Base-by-base conservation (phyloP, 2,888 invertebrate genomes). In the Autographa pulchrina region DNA sequence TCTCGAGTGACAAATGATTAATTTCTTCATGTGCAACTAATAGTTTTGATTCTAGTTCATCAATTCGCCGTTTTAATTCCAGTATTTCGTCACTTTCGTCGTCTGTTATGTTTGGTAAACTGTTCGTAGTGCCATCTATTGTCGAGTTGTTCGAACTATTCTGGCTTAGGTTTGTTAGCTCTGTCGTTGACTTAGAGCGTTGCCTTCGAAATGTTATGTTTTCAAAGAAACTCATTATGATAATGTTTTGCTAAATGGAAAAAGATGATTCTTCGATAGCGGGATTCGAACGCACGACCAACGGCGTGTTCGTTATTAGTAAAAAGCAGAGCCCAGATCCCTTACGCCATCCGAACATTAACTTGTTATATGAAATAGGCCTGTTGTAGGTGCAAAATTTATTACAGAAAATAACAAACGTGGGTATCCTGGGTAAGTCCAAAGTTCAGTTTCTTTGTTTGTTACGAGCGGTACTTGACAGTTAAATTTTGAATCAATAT, bases 101-200 rank as follows among this genome's bases (percentile, higher is more conserved):
- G 11, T 58, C 31, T 8, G 58, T 25, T 31, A 58, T 25, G 58
- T 58, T 58, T 14, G 58, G 58, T 13, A 58, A 14, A 31, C 58
- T 58, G 25, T 14, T 58, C 9, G 58, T 31, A 31, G 25, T 58
- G 58, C 58, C 58, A 58, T 58, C 14, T 58, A 58, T 35, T 14
- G n/a, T 38, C 38, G 38, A 18, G 38, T 60, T 38, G 35, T 38
- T 18, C 8, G 9, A 31, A 60, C 35, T 38, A 60, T 2, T 14
- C 2, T 43, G 13, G 14, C 13, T 13, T 43, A 13, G 13, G 13
- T 13, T 43, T 9, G 41, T 43, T 13, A 14, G 9, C 9, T 43
- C 41, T 43, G 41, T 8, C 14, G 14, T 9, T 43, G 41, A 43
- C 14, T 43, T 43, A 9, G 41, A 7, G 14, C 41, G 41, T 13